Evolutionary conservation across 2,888 invertebrate species (phyloP).

Genomic region (Serripes groenlandicus): DNA sequence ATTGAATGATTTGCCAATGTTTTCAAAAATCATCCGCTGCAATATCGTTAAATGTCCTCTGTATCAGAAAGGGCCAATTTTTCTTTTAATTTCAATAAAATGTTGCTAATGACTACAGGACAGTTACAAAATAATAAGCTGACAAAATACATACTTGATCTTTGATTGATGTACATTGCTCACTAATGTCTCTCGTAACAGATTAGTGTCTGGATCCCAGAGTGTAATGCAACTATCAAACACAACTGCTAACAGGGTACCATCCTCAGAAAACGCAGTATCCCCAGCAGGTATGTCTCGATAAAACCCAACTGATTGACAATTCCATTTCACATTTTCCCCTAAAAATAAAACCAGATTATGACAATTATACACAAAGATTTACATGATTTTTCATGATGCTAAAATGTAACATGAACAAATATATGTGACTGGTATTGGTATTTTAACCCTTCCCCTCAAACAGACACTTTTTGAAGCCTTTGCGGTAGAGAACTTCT

Average conservation of each 20-base stretch:
- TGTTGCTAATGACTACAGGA: too few species aligned
- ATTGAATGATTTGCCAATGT: neutral
- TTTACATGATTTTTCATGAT: neutral
- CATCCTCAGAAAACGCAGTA: constrained; percentile 91
- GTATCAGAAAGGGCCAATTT: too few species aligned
- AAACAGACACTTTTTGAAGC: too few species aligned
- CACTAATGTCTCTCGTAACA: constrained; percentile 70
- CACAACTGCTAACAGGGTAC: constrained; percentile 91
- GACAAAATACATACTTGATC: neutral
- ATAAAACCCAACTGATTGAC: constrained; percentile 90
- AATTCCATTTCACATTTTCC: constrained; percentile 90
- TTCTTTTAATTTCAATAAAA: too few species aligned
- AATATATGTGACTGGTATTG: too few species aligned
- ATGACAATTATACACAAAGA: too few species aligned
- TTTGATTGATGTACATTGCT: neutral
- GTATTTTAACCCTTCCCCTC: too few species aligned
- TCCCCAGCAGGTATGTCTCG: constrained; percentile 89
- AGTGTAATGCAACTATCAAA: constrained; percentile 90
- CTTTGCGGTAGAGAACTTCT: too few species aligned
- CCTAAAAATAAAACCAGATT: constrained; percentile 83
- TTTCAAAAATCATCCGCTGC: neutral
- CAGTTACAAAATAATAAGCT: too few species aligned
- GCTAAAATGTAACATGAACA: neutral
- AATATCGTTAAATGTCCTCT: too few species aligned
- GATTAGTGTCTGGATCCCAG: constrained; percentile 89